Evolutionary conservation across 2,888 invertebrate species (phyloP), one percentile per base, ranked within the genome.

Genomic region (Galeruca laticollis): DNA sequence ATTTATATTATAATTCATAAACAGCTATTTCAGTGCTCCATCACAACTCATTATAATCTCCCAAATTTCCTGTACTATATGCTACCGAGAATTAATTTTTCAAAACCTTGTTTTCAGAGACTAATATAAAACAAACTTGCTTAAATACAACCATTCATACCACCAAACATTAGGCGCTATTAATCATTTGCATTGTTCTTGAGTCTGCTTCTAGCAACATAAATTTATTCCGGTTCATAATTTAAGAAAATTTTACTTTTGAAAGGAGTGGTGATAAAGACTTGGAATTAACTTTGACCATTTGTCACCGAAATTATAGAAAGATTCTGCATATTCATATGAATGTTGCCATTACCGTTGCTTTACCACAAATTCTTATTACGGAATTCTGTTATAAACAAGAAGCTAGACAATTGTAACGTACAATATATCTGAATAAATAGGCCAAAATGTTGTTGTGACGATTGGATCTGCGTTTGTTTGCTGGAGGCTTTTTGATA

Each of bases 231-330:
- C 18, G 6, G 33, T 20, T 56, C 21, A 65, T 57, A 54, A 63
- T 63, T 52, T 52, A 65, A 43, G 57, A 57, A 65, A 40, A 57
- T 56, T 65, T 57, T 35, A 43, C 65, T 56, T 47, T 57, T 57
- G 18, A 33, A 31, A 33, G 18, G 47, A 57, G 15, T 47, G 49
- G 10, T 47, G 35, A 47, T 47, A 57, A 65, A 65, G 56, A 33
- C 49, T 65, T 43, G 47, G 35, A 65, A 65, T 65, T 65, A 65
- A 65, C 57, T 65, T 65, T 57, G 57, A 65, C 57, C 65, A 65
- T 65, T 65, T 47, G 56, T 65, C 65, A 65, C 33, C 13, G 65
- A 33, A 65, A 65, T 65, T 65, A 57, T 57, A 6, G 26, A 31
- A 33, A 65, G 33, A 47, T 65, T 65, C 57, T 65, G 65, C 65